These are phyloP conservation scores for Dreissena polymorpha DNA, from an alignment of 1,140 invertebrate species.

Conservation along the genomic window DNA sequence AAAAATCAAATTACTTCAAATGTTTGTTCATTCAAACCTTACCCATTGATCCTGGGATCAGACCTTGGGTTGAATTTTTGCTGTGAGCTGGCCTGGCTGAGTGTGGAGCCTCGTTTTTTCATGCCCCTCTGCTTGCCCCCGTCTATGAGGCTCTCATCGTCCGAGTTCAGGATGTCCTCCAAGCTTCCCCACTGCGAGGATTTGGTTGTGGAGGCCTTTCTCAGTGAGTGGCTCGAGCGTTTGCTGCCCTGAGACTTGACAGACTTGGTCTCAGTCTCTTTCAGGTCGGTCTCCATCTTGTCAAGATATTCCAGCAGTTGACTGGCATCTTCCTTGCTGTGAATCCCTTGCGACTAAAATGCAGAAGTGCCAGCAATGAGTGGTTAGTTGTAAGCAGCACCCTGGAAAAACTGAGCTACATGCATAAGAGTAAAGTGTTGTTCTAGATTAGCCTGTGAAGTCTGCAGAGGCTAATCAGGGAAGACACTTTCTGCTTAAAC, in stretches of 20 bases:
- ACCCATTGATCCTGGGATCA: constrained; percentile 50
- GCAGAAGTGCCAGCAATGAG: too few relatives aligned
- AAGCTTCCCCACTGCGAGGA: constrained; percentile 46
- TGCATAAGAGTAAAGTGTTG: too few relatives aligned
- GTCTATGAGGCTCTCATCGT: constrained; percentile 61
- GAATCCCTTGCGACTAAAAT: too few relatives aligned
- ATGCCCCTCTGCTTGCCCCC: not conserved
- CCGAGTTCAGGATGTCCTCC: constrained; percentile 53
- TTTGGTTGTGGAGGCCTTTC: constrained; percentile 40
- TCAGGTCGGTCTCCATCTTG: constrained; percentile 57
- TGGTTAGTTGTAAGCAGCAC: too few relatives aligned
- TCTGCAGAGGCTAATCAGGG: too few relatives aligned
- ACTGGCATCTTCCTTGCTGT: constrained; percentile 52
- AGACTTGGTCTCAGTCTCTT: constrained; percentile 28
- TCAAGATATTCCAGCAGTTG: constrained; percentile 60
- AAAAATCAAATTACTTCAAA: too few relatives aligned
- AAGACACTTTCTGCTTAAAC: too few relatives aligned
- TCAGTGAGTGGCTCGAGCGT: constrained; percentile 12
- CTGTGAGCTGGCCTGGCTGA: constrained; percentile 10
- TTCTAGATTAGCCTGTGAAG: too few relatives aligned
- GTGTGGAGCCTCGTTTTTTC: constrained; percentile 29
- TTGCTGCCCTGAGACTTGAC: not conserved
- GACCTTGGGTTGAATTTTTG: constrained; percentile 47
- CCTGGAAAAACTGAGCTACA: too few relatives aligned
- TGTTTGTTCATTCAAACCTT: too few relatives aligned